phyloP scores from a whole-genome alignment of 2,113 vertebrate genomes.

The Trogon surrucura region DNA sequence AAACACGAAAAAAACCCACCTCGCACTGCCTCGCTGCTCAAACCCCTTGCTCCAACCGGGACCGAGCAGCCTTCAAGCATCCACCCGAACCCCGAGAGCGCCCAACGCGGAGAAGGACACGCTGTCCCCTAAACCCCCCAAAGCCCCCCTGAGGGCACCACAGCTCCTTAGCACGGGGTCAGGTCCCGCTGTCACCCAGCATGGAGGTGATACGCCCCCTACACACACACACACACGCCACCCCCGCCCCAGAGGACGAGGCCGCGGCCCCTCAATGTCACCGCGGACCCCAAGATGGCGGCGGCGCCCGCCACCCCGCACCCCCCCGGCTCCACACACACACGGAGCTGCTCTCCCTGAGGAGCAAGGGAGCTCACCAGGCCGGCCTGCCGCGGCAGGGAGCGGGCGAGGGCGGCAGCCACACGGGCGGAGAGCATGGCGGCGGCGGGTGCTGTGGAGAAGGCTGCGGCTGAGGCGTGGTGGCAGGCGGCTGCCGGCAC shows the following conservation, averaged over 20 bases:
- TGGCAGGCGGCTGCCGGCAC: neutral
- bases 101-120: accelerated
- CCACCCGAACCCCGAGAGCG: neutral
- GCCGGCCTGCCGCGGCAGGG: conserved; percentile 85
- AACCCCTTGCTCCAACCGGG: neutral
- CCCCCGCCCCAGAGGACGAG: neutral
- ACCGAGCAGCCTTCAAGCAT: neutral
- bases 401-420: conserved; percentile 85
- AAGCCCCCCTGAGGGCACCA: accelerated
- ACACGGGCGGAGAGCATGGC: conserved; percentile 91
- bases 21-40: neutral
- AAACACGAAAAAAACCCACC: too few species aligned
- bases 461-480: too few species aligned
- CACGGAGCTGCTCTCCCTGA: too few species aligned
- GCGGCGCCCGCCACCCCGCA: accelerated
- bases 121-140: accelerated
- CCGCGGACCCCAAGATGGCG: neutral
- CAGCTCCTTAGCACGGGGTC: accelerated
- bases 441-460: neutral
- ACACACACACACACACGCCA: too few species aligned
- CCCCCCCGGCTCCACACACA: too few species aligned
- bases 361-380: conserved; percentile 76
- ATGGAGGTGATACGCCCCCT: too few species aligned
- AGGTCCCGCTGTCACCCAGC: neutral
- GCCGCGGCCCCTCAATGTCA: conserved; percentile 51